These are phyloP conservation scores for Pogoniulus pusillus DNA, from an alignment of 2,797 vertebrate genomes.

Conservation along the genomic window DNA sequence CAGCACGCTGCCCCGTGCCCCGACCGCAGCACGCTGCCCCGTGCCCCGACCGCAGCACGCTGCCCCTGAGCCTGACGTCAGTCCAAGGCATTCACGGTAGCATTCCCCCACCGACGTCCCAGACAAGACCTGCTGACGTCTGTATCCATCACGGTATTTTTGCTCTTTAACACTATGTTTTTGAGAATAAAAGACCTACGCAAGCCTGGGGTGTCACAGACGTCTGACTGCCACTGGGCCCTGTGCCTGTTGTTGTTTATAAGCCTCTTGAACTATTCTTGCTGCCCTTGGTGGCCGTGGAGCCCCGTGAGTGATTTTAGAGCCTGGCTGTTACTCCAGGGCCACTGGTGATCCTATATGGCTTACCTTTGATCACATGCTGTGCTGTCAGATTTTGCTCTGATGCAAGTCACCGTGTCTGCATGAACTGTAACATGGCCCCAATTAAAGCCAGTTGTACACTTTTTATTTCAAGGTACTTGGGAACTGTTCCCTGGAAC, in stretches of 20 bases:
- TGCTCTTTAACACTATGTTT: neutral
- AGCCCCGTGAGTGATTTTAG: slow-evolving; percentile 17
- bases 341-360: slow-evolving; percentile 37
- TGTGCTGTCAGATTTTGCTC: slow-evolving; percentile 71
- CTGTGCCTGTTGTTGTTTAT: slow-evolving; percentile 39
- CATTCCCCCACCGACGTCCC: neutral
- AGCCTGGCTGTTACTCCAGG: slow-evolving; percentile 17
- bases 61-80: neutral
- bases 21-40: rapidly evolving
- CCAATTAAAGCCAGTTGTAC: slow-evolving; percentile 64
- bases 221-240: neutral
- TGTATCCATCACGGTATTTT: neutral
- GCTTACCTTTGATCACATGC: slow-evolving; percentile 65
- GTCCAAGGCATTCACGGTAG: neutral
- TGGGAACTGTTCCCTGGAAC: slow-evolving; percentile 71
- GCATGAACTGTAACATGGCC: slow-evolving; percentile 59
- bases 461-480: slow-evolving; percentile 71
- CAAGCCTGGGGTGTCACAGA: slow-evolving; percentile 6
- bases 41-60: rapidly evolving
- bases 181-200: neutral
- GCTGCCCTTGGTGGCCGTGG: neutral
- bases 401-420: slow-evolving; percentile 55
- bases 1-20: neutral
- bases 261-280: slow-evolving; percentile 43
- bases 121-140: slow-evolving; percentile 4